A percentile compares a stretch with the other conserved stretches of the same genome.
Conservation (phyloP, 1,140 invertebrate genomes). For the Temnothorax curvispinosus region DNA sequence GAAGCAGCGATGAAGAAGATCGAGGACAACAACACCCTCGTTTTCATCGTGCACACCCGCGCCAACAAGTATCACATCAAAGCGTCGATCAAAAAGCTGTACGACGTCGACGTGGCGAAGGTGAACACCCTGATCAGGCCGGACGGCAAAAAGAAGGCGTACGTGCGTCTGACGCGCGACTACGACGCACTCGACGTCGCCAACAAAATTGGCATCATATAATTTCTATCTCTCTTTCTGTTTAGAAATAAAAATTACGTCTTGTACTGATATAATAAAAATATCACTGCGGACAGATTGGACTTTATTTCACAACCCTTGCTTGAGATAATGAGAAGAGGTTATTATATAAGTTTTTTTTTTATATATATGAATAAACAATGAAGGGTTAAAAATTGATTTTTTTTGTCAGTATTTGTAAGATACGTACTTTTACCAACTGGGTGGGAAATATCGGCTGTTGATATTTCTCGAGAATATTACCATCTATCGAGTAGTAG, state of each 20-base stretch:
- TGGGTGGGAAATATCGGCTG: not conserved
- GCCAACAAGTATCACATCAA: conserved; percentile 99
- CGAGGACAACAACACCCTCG: conserved; percentile 99
- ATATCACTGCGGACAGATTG: conserved; percentile 34
- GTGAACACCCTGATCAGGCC: conserved; percentile 99
- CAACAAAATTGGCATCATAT: conserved; percentile 99
- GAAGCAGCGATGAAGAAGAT: conserved; percentile 99
- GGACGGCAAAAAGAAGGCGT: conserved; percentile 99
- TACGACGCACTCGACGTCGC: conserved; percentile 99
- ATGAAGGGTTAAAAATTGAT: too few species aligned
- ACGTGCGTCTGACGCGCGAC: conserved; percentile 97
- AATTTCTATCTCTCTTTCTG: conserved; percentile 82
- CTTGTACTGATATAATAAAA: conserved; percentile 67
- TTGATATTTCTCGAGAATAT: not conserved
- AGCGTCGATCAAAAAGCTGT: conserved; percentile 97
- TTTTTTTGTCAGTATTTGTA: not conserved
- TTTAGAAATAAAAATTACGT: conserved; percentile 71
- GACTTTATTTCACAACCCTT: not conserved
- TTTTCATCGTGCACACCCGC: conserved; percentile 98
- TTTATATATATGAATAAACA: too few species aligned
- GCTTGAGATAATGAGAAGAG: not conserved
- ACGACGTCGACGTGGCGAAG: conserved; percentile 99
- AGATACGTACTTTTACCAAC: not conserved
- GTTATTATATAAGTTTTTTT: too few species aligned
- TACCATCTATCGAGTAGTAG: conserved; percentile 4